phyloP scores from a whole-genome alignment of 2,113 vertebrate species.

The Zosterops japonicus region DNA sequence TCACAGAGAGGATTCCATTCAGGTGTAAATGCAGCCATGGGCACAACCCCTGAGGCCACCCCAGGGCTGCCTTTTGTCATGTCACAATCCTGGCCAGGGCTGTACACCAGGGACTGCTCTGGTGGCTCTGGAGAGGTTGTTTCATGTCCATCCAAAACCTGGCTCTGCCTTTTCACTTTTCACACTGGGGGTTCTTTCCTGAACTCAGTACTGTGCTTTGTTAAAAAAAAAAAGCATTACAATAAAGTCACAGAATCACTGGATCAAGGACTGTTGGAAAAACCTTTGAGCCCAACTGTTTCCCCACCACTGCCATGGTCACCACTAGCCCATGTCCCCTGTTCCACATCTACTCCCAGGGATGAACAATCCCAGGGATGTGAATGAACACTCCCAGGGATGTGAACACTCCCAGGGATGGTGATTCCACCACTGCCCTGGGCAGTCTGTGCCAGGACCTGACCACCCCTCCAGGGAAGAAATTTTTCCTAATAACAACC shows the following conservation, averaged over 20 bases:
- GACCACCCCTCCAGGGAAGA: background rate
- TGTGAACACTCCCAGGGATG: background rate
- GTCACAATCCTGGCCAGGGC: background rate
- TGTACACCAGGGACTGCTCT: fast-evolving
- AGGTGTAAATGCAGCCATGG: background rate
- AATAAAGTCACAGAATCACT: background rate
- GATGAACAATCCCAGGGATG: background rate
- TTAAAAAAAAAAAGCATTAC: background rate
- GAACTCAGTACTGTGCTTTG: fast-evolving
- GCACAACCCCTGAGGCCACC: background rate
- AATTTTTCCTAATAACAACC: background rate
- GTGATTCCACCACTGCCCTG: background rate
- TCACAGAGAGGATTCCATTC: background rate
- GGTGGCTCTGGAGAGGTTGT: background rate
- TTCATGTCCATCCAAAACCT: background rate
- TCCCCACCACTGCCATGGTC: background rate
- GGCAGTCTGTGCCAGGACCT: background rate
- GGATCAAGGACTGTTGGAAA: background rate
- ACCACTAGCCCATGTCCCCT: background rate
- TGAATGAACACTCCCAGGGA: too few relatives aligned
- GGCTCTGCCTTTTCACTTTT: background rate
- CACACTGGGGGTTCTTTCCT: background rate
- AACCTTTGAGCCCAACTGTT: background rate
- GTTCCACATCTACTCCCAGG: background rate
- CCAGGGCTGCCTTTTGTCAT: background rate